Base-by-base conservation (phyloP, 1,140 invertebrate genomes). In the Papilio polyxenes region DNA sequence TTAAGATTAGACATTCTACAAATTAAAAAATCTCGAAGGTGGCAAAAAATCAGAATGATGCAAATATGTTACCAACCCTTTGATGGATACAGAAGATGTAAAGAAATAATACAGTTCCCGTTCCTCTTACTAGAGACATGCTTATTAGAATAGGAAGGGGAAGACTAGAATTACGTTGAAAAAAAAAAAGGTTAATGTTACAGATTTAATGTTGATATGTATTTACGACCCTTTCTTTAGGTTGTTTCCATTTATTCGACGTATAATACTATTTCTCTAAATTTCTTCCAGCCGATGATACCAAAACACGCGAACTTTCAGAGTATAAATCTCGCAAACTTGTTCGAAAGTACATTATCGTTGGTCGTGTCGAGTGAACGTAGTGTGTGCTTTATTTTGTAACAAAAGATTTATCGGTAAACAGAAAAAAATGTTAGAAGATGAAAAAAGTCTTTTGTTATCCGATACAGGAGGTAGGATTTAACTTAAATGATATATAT, bases 331-430 rank as follows among this genome's bases (percentile, higher is more conserved):
- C 65, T 72, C 65, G 65, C 65, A 40, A 72, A 72, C 65, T 72
- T 40, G 65, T 72, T 72, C 65, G 31, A 72, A 72, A 72, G 65
- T 72, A 72, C 65, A 72, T 72, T 72, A 72, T 72, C 65, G 31
- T 72, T 15, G 65, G 0, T 72, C 65, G 65, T 37, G 65, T 72
- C 23, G 31, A 72, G 31, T 37, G 65, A 15, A 37, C 65, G 31
- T 13, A 31, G 65, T 23, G 65, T 72, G 65, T 72, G 65, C 65
- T 37, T 72, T 65, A 65, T 65, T 65, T 31, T 72, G 15, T 72
- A 72, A 72, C 65, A 72, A 72, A 72, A 72, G 65, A 72, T 72
- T 72, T 72, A 72, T 72, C 65, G 65, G 31, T 37, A 37, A 40
- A 72, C 13, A 72, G 31, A 72, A 72, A 72, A 62, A 72, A 40